A percentile compares a stretch with the other conserved stretches of the same genome.
phyloP scores from a whole-genome alignment of 2,113 vertebrate genomes.

The Peucedramus taeniatus region DNA sequence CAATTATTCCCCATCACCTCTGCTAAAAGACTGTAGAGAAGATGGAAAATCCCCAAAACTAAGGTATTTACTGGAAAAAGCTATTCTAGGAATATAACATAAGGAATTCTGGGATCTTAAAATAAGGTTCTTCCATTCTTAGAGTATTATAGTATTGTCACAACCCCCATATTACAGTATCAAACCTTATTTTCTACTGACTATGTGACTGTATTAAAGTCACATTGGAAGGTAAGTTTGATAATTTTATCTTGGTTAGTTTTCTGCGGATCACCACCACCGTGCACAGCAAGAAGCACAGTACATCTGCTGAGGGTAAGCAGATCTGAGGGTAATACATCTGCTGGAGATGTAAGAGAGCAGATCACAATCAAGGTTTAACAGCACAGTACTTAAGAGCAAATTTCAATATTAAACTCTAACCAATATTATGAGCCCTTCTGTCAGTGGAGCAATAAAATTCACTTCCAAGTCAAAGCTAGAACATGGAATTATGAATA shows the following conservation, averaged over 20 bases:
- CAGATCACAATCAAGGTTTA: neutral
- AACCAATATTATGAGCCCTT: neutral
- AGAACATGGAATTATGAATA: neutral
- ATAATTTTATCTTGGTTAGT: neutral
- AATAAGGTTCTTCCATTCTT: neutral
- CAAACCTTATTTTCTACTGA: neutral
- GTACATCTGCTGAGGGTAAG: neutral
- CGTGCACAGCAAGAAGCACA: fast-evolving
- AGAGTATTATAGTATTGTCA: neutral
- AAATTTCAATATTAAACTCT: neutral
- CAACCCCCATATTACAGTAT: neutral
- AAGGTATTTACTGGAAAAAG: neutral
- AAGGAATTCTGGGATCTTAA: neutral
- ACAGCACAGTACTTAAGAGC: neutral
- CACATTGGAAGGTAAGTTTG: neutral
- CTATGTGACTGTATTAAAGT: neutral
- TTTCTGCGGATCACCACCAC: neutral
- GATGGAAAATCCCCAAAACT: neutral
- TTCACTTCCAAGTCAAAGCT: neutral
- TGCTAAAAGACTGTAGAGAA: neutral
- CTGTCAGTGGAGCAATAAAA: neutral
- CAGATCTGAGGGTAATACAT: neutral
- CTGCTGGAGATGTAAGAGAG: neutral
- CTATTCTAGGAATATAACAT: neutral
- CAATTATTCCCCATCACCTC: neutral